Evolutionary conservation across 2,113 vertebrate genomes (phyloP).

Genomic region (Mesembrinibis cayennensis): DNA sequence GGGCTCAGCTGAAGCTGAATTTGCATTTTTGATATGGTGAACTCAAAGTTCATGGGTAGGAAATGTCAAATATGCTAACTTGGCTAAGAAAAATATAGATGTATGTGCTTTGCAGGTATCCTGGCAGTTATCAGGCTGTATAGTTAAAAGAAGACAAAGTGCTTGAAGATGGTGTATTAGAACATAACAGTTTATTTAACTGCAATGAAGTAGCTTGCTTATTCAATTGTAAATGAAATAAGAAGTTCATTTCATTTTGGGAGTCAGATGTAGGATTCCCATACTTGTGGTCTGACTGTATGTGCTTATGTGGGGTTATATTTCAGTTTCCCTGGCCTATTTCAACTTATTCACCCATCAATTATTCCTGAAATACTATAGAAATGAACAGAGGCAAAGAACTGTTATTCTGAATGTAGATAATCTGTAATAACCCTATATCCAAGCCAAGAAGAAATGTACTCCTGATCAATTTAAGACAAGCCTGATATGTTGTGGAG

Average conservation of each 20-base stretch:
- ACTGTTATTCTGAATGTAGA: background rate
- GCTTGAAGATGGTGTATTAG: background rate
- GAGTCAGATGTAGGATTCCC: background rate
- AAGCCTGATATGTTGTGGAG: background rate
- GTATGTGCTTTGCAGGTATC: background rate
- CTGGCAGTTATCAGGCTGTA: background rate
- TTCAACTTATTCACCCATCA: background rate
- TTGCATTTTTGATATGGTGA: background rate
- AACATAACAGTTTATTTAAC: background rate
- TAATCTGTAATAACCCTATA: background rate
- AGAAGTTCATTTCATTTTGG: background rate
- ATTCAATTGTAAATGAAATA: background rate
- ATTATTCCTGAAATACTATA: background rate
- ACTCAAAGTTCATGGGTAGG: background rate
- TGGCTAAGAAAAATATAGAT: background rate
- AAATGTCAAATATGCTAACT: background rate
- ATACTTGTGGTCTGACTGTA: background rate
- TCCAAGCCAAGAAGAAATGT: background rate
- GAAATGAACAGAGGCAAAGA: background rate
- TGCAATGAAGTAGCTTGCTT: background rate
- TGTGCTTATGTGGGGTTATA: background rate
- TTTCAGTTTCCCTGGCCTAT: background rate
- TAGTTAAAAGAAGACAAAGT: background rate
- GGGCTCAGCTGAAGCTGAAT: background rate
- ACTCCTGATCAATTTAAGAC: background rate